A percentile compares a stretch with the other conserved stretches of the same genome.
phyloP scores from a whole-genome alignment of 1,140 invertebrate species.

The Streblospio benedicti region DNA sequence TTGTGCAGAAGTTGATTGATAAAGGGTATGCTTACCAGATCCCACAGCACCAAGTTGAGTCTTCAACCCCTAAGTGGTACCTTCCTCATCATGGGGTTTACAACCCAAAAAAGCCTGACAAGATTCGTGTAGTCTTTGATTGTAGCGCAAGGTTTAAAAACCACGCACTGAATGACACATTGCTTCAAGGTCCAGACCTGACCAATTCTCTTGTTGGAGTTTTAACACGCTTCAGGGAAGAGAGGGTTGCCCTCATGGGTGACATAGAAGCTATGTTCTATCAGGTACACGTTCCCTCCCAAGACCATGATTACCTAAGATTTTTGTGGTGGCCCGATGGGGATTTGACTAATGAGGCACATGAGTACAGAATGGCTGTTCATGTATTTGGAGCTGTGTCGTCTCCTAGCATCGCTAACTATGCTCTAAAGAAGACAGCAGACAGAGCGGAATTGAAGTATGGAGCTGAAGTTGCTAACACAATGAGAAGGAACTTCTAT shows the following conservation, averaged over 20 bases:
- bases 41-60: no score
- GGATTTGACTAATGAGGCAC: no score
- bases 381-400: not conserved
- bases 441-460: not conserved
- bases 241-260: not conserved
- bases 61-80: not conserved
- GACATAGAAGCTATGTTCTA: not conserved
- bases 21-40: no score
- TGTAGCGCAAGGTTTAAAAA: not conserved
- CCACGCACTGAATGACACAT: not conserved
- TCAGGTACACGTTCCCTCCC: not conserved
- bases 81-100: not conserved
- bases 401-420: not conserved
- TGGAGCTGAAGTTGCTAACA: not conserved
- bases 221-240: not conserved
- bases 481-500: not conserved
- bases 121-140: not conserved
- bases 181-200: conserved; percentile 2
- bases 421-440: not conserved
- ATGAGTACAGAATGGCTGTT: not conserved
- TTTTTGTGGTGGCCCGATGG: not conserved
- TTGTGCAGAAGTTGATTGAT: no score
- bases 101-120: not conserved
- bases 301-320: not conserved
- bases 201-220: not conserved